phyloP scores from a whole-genome alignment of 1,140 invertebrate species.

The Chironomus striatipennis region DNA sequence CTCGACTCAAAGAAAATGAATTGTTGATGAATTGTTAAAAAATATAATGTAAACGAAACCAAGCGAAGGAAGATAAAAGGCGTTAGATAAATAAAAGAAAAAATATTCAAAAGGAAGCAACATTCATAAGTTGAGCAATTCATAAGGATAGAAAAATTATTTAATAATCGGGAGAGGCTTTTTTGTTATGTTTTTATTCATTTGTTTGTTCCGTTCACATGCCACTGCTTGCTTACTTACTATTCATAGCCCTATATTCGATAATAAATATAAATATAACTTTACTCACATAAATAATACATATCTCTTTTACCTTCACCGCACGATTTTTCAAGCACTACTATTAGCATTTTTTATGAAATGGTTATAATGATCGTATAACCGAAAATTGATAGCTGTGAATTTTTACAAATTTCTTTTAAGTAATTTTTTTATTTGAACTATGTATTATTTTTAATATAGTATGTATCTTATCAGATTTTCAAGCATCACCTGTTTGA shows the following conservation, averaged over 20 bases:
- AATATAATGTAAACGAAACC: neutral
- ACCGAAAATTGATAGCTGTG: slow-evolving; percentile 16
- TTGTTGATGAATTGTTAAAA: neutral
- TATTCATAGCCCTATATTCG: slow-evolving; percentile 14
- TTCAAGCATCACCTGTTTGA: slow-evolving; percentile 8
- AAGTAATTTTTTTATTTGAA: neutral
- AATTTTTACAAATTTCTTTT: slow-evolving; percentile 21
- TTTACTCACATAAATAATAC: slow-evolving; percentile 20
- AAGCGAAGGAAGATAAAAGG: neutral
- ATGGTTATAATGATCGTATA: neutral
- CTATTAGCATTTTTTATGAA: neutral
- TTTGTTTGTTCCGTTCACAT: slow-evolving; percentile 5
- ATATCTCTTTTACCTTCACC: neutral
- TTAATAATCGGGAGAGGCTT: slow-evolving; percentile 1
- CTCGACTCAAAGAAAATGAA: neutral
- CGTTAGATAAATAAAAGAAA: neutral
- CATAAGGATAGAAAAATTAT: slow-evolving; percentile 1
- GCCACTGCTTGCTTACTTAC: neutral
- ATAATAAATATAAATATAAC: slow-evolving; percentile 11
- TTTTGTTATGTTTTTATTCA: too few relatives aligned
- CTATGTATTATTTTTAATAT: neutral
- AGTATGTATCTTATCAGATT: neutral
- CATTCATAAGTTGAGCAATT: slow-evolving; percentile 13
- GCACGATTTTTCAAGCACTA: neutral
- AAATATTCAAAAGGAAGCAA: slow-evolving; percentile 7